phyloP scores from a whole-genome alignment of 2,888 invertebrate species.

The Dicyrtoma fusca region DNA sequence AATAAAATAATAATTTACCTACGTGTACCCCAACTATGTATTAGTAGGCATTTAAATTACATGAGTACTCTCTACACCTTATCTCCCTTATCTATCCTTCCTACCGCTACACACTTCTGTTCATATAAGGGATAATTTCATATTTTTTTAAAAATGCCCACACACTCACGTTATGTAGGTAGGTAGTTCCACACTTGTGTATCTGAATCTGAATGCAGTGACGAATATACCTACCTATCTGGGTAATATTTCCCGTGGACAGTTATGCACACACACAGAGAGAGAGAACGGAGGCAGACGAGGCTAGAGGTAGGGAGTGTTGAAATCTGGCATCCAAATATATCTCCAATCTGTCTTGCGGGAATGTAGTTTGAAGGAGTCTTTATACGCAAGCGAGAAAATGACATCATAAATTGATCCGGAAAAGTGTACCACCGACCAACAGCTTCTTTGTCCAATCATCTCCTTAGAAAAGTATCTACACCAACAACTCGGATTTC shows the following conservation, averaged over 20 bases:
- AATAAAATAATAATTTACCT: no score
- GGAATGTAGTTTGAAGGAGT: neutral
- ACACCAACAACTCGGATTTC: no score
- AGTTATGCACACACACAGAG: neutral
- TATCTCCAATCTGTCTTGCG: no score
- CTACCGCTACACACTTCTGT: no score
- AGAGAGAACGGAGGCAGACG: neutral
- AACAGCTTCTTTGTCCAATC: constrained; percentile 22
- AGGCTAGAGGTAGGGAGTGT: neutral
- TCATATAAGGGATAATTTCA: no score
- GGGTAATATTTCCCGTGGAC: neutral
- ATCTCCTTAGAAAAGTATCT: constrained; percentile 26
- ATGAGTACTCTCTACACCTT: no score
- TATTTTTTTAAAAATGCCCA: no score
- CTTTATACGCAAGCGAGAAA: constrained; percentile 25
- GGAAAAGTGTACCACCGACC: constrained; percentile 30
- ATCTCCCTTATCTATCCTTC: no score
- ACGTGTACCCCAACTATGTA: no score
- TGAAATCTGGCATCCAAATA: neutral
- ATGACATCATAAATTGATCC: constrained; percentile 34
- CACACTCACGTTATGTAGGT: neutral
- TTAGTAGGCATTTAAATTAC: no score
- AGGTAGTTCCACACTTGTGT: neutral
- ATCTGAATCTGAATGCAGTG: neutral
- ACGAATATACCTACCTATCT: neutral